Base-by-base conservation (phyloP, 2,113 vertebrate genomes). In the Sinocyclocheilus anshuiensis region DNA sequence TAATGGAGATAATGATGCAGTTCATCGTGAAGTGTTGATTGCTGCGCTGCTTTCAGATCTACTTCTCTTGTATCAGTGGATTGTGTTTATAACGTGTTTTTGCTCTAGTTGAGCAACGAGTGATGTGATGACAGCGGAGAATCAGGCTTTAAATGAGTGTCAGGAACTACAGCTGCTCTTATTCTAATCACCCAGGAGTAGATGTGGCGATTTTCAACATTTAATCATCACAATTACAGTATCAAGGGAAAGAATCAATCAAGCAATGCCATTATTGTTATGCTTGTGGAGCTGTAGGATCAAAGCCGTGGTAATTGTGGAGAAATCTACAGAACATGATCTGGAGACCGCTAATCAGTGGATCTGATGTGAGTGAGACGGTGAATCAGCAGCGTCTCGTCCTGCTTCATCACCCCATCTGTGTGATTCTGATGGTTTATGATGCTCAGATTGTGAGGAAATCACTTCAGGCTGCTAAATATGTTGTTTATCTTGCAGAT, bases 401-500 rank as follows among this genome's bases (percentile, higher is more conserved):
- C 26, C 29, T 33, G 77, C 15, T 79, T 42, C 77, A 39, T 61
- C 55, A 24, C n/a, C 10, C 22, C 59, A 18, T 81, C 59, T 76
- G 74, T 50, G 74, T 81, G 84, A 86, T 84, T 59, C 5, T 24
- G 26, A 29, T 36, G 39, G 45, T 29, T 77, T 77, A 9, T 29
- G 12, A 48, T 79, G 75, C 45, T 77, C 33, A 59, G 69, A 11
- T 71, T 71, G 29, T 72, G n/a, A 22, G 50, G 67, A 20, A 11
- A 67, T 48, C 50, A 67, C 26, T 83, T 9, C 12, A 42, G 71
- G 61, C 67, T 85, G 63, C 61, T 89, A 84, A 90, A 89, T 81
- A 59, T 91, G 77, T 83, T 90, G 24, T 92, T 92, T 92, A 86
- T 91, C 78, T 92, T 91, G 82, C 91, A 92, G 91, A 90, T 91